Base-by-base conservation (phyloP, 92 coral and sea anemone genomes). In the Siderastrea radians region DNA sequence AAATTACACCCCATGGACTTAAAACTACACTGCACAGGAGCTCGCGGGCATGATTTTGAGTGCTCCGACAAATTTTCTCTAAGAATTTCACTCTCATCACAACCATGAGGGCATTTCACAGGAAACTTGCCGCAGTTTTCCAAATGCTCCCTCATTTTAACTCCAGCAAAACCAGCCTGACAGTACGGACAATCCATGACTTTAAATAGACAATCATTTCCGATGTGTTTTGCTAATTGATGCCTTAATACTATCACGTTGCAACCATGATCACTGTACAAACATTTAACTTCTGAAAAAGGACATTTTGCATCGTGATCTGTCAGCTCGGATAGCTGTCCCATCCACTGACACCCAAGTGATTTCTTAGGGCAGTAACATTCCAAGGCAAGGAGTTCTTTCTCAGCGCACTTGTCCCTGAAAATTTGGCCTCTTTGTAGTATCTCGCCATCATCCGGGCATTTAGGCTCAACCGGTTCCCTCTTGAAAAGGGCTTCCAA, bases 261-360 rank as follows among this genome's bases (percentile, higher is more conserved):
- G 64, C 99, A 97, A n/a, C 98, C 98, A 3, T 51, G 53, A 44
- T 54, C 7, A 48, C 52, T 81, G 52, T 88, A 87, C 4, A 91
- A 72, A 73, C 99, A 97, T 3, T 82, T 64, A 52, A 95, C 94
- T 86, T 87, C 87, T 15, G 86, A 70, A 84, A 90, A 92, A 58
- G 96, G 89, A 59, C 98, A 95, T 67, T 72, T 87, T 3, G 69
- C 55, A 44, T 78, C 83, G 71, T 89, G 97, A n/a, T 78, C 89
- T 49, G 77, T 62, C 2, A 91, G 90, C 16, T 74, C 19, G 6
- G 74, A 83, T 6, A 95, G 50, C 53, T 80, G 57, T 13, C 96
- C 99, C 1, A n/a, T 61, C 99, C 99, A 97, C 3, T n/a, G 63
- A 80, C 99, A 97, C 6, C 99, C 99, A 26, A 62, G 52, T 2